Conservation (phyloP, 1,140 invertebrate species). For the Episyrphus balteatus region DNA sequence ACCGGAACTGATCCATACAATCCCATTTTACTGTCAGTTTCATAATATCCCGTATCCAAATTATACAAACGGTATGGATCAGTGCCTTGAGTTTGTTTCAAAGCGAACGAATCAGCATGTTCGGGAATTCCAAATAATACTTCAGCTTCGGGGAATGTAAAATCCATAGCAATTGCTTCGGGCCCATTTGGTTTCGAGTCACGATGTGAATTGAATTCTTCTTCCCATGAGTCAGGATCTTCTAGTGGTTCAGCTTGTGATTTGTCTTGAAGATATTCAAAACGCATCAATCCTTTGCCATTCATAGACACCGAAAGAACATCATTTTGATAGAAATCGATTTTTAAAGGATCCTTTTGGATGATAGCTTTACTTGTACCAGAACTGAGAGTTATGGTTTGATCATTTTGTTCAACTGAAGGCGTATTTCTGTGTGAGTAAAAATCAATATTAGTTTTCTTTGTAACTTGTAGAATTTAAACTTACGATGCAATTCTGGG, state of each 20-base stretch:
- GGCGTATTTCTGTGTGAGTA: not conserved
- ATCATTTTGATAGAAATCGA: constrained; percentile 70
- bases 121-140: constrained; percentile 94
- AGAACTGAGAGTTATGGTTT: constrained; percentile 40
- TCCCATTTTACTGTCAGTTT: constrained; percentile 88
- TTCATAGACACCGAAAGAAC: constrained; percentile 75
- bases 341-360: constrained; percentile 62
- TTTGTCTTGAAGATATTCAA: constrained; percentile 78
- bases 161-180: constrained; percentile 87
- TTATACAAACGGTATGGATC: constrained; percentile 97
- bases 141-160: constrained; percentile 84
- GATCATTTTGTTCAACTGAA: constrained; percentile 17
- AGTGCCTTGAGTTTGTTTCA: constrained; percentile 71
- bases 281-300: constrained; percentile 76
- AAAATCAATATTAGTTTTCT: not conserved
- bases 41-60: constrained; percentile 98
- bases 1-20: constrained; percentile 93
- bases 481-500: constrained; percentile 57
- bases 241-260: constrained; percentile 26
- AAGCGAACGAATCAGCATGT: constrained; percentile 83
- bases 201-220: constrained; percentile 88
- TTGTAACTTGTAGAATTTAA: not conserved
- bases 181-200: constrained; percentile 91
- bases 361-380: constrained; percentile 62
- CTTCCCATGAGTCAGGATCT: constrained; percentile 87